These are phyloP conservation scores for Lithophane leautieri DNA, from an alignment of 2,888 invertebrate species.

Conservation along the genomic window DNA sequence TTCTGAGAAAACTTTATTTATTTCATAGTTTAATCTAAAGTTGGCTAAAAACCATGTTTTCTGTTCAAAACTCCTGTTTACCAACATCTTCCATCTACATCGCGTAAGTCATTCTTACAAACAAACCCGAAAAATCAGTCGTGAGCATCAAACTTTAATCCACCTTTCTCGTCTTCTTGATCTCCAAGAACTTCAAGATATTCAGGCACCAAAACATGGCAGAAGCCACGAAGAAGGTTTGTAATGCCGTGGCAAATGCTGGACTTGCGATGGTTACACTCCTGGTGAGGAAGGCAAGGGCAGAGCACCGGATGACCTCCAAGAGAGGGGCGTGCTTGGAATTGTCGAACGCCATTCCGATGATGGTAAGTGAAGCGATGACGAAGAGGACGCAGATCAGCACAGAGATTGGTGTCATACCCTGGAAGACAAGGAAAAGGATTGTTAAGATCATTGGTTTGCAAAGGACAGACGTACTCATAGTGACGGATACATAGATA, in stretches of 20 bases:
- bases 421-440: conserved; percentile 85
- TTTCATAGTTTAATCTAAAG: not conserved
- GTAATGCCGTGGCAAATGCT: conserved; percentile 83
- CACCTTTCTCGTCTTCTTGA: conserved; percentile 80
- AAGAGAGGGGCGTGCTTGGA: conserved; percentile 91
- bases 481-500: not conserved
- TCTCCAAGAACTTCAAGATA: conserved; percentile 90
- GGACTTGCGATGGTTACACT: conserved; percentile 82
- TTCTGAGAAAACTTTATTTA: not conserved
- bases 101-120: conserved; percentile 26
- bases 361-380: conserved; percentile 92
- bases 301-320: conserved; percentile 92
- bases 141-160: conserved; percentile 49
- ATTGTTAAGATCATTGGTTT: not conserved
- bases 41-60: not conserved
- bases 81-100: conserved; percentile 7
- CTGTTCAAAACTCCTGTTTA: not conserved
- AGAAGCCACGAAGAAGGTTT: conserved; percentile 91
- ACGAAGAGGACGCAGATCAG: conserved; percentile 91
- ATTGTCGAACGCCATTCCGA: conserved; percentile 93
- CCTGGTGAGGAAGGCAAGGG: conserved; percentile 88
- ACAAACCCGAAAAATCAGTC: conserved; percentile 47
- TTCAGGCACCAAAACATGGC: conserved; percentile 92
- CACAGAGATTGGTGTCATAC: conserved; percentile 91
- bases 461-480: not conserved